Evolutionary conservation across 2,113 vertebrate species (phyloP).

Genomic region (Phrynosoma platyrhinos): DNA sequence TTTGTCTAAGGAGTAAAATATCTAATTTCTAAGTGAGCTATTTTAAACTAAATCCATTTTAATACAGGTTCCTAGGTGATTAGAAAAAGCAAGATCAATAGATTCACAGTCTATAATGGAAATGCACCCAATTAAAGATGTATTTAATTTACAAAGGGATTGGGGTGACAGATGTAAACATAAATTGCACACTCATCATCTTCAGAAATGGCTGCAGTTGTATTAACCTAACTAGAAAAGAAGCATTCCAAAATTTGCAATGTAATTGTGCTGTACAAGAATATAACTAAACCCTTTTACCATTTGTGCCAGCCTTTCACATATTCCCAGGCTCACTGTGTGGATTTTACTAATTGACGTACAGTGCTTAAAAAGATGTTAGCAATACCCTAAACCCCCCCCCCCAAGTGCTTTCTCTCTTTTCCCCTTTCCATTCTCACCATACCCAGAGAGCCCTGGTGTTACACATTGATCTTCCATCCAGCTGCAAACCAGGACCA

Average conservation of each 20-base stretch:
- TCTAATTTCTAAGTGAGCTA: conserved; percentile 5
- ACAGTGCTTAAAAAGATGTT: background rate
- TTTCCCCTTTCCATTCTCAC: no score
- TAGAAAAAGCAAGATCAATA: background rate
- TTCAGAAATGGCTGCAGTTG: background rate
- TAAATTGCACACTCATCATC: background rate
- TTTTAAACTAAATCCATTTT: conserved; percentile 6
- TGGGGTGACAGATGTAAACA: background rate
- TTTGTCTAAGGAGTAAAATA: background rate
- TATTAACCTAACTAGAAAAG: background rate
- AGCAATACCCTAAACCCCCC: no score
- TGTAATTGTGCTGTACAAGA: no score
- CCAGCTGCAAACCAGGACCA: no score
- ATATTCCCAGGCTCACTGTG: background rate
- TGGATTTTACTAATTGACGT: background rate
- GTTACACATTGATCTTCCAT: no score
- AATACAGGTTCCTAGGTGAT: background rate
- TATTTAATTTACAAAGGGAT: background rate
- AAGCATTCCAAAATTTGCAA: background rate
- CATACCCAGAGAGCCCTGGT: no score
- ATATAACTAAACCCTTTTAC: background rate
- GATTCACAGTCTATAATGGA: background rate
- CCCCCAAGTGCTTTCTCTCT: no score
- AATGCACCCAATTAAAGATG: conserved; percentile 26
- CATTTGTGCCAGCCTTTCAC: background rate